Percentiles rank a stretch among this genome's conserved stretches.
Evolutionary conservation across 2,797 vertebrate species (phyloP).

Genomic region (Hyperoplus lanceolatus): DNA sequence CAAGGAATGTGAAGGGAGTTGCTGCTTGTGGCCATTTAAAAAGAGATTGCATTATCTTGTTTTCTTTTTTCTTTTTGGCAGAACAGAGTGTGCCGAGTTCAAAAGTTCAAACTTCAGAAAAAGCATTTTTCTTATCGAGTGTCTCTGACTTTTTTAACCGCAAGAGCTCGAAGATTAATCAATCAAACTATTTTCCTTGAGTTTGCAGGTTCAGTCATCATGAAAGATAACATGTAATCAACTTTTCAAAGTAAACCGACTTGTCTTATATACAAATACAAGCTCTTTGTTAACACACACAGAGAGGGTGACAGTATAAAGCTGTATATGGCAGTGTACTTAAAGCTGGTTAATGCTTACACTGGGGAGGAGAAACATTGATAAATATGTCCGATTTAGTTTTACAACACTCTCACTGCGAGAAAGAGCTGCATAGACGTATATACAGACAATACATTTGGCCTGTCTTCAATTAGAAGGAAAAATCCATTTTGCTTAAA

Average conservation of each 20-base stretch:
- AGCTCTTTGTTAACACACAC: constrained; percentile 14
- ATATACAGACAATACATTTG: not conserved
- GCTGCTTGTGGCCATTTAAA: not conserved
- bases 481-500: not conserved
- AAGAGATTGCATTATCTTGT: not conserved
- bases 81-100: not conserved
- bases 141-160: not conserved
- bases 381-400: constrained; percentile 41
- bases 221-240: not conserved
- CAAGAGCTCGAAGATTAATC: not conserved
- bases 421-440: not conserved
- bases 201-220: not conserved
- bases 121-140: not conserved
- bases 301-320: constrained; percentile 4
- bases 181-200: not conserved
- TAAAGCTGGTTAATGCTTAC: constrained; percentile 30
- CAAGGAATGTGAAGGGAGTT: not conserved
- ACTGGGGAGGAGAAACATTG: constrained; percentile 34
- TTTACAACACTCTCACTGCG: constrained; percentile 17
- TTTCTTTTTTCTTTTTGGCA: not conserved
- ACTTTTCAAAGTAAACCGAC: not conserved
- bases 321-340: constrained; percentile 15
- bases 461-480: not conserved
- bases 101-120: not conserved
- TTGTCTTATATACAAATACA: constrained; percentile 2